phyloP scores from a whole-genome alignment of 2,113 vertebrate species.

The Isurus oxyrinchus region DNA sequence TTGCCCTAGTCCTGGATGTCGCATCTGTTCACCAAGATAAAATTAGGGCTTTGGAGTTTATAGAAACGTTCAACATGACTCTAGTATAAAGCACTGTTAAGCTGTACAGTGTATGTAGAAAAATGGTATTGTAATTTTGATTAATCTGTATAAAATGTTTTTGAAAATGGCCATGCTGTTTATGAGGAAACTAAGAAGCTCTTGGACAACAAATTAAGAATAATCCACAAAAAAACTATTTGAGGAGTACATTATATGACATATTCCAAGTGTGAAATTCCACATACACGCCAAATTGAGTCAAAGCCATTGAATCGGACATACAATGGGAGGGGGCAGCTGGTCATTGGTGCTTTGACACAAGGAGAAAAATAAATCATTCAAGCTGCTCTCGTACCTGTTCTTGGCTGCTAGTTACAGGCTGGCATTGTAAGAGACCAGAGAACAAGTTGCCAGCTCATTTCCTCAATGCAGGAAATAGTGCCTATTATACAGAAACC shows the following conservation, averaged over 20 bases:
- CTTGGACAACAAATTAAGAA: neutral
- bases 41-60: neutral
- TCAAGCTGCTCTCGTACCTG: neutral
- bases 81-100: neutral
- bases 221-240: neutral
- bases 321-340: neutral
- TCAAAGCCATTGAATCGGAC: neutral
- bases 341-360: neutral
- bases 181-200: neutral
- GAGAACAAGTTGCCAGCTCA: neutral
- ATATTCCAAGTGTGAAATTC: neutral
- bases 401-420: neutral
- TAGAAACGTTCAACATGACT: neutral
- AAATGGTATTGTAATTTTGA: neutral
- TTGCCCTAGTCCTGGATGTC: neutral
- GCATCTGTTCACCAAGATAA: neutral
- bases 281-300: neutral
- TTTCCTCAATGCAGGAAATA: neutral
- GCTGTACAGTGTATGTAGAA: neutral
- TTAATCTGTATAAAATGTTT: neutral
- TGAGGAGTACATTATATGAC: neutral
- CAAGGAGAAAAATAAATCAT: neutral
- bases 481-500: no score
- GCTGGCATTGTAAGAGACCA: neutral
- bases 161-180: neutral